A percentile compares a stretch with the other conserved stretches of the same genome.
phyloP scores from a whole-genome alignment of 37 sponge, comb jelly and placozoan genomes.

The Halichondria panicea region DNA sequence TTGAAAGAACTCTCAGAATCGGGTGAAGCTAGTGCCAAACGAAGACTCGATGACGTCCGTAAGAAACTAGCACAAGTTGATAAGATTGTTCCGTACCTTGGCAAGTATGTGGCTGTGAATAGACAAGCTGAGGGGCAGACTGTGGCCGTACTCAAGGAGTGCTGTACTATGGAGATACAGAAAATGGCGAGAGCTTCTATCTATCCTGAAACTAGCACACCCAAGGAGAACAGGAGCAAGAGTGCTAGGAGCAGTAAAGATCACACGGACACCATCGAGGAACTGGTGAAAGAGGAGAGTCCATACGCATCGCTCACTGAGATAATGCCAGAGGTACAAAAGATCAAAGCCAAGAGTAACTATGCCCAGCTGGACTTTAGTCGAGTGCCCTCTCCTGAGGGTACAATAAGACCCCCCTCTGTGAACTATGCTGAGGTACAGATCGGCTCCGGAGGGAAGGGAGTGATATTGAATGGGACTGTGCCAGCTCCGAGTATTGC shows the following conservation, averaged over 20 bases:
- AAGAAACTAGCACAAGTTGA: slow-evolving; percentile 56
- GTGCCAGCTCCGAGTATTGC: neutral
- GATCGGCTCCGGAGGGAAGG: slow-evolving; percentile 3
- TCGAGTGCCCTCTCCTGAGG: neutral
- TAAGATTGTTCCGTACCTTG: slow-evolving; percentile 71
- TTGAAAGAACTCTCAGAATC: slow-evolving; percentile 28
- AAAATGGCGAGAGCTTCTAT: neutral
- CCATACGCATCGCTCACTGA: slow-evolving; percentile 33
- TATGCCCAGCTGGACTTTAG: slow-evolving; percentile 42
- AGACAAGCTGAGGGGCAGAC: slow-evolving; percentile 76
- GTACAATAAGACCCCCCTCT: slow-evolving; percentile 13
- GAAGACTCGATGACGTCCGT: slow-evolving; percentile 17
- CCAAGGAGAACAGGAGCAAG: neutral
- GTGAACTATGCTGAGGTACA: slow-evolving; percentile 29
- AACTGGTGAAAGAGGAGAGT: slow-evolving; percentile 1
- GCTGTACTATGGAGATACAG: slow-evolving; percentile 43
- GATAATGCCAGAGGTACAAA: slow-evolving; percentile 4
- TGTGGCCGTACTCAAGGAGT: slow-evolving; percentile 61
- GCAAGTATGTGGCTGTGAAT: slow-evolving; percentile 66
- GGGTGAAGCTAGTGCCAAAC: slow-evolving; percentile 33
- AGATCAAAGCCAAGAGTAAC: slow-evolving; percentile 4
- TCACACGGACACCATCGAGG: neutral
- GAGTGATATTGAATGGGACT: neutral
- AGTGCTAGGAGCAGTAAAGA: neutral
- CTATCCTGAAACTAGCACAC: neutral